Evolutionary conservation across 2,888 invertebrate genomes (phyloP).

Genomic region (Serripes groenlandicus): DNA sequence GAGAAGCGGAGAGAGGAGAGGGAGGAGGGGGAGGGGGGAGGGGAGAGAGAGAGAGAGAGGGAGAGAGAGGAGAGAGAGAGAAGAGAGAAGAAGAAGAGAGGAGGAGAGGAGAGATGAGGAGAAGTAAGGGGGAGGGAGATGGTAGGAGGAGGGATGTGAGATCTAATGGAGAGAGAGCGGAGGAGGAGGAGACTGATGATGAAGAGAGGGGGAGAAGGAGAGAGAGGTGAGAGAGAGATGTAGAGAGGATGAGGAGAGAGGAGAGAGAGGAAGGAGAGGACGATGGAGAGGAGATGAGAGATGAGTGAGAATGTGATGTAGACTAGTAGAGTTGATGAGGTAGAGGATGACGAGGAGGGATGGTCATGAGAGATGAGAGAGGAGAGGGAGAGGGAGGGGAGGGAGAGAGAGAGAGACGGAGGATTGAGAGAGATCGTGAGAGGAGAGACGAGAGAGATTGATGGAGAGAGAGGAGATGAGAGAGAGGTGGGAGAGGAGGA

Average conservation of each 20-base stretch:
- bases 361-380: background rate
- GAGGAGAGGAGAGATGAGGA: background rate
- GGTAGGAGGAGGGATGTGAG: too few relatives aligned
- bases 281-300: too few relatives aligned
- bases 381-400: background rate
- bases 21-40: constrained; percentile 5
- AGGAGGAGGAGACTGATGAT: background rate
- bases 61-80: constrained; percentile 4
- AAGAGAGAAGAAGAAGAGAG: constrained; percentile 2
- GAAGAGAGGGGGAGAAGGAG: background rate
- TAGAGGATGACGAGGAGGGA: background rate
- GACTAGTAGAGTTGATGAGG: background rate
- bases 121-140: too few relatives aligned
- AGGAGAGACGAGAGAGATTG: background rate
- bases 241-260: background rate
- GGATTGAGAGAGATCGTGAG: background rate
- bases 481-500: background rate
- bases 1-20: background rate
- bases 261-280: constrained; percentile 1
- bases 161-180: too few relatives aligned
- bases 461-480: constrained; percentile 3
- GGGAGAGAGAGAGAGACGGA: constrained; percentile 6
- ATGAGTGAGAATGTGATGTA: background rate
- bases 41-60: constrained; percentile 5
- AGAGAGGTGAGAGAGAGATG: background rate